Conservation (phyloP, 2,797 vertebrate species). For the Emydoidea blandingii region DNA sequence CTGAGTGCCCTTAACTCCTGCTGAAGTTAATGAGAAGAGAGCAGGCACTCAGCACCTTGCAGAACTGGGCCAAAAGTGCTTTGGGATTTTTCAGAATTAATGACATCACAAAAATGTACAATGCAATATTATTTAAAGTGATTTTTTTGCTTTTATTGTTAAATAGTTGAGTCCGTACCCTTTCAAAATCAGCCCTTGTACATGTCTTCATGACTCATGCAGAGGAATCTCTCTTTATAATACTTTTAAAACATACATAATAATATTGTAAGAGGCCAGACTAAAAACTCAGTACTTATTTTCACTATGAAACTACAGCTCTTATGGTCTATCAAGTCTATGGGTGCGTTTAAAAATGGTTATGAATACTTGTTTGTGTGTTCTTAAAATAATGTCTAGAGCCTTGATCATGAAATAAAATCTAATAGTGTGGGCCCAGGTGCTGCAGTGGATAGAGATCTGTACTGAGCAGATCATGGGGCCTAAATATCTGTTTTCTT, state of each 20-base stretch:
- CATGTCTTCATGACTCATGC: neutral
- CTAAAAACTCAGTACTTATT: neutral
- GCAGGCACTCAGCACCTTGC: neutral
- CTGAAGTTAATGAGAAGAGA: neutral
- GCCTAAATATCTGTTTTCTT: neutral
- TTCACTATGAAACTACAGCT: neutral
- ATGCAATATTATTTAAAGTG: neutral
- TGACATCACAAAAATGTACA: neutral
- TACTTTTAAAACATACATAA: neutral
- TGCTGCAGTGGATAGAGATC: neutral
- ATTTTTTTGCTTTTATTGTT: neutral
- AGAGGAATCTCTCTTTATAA: neutral
- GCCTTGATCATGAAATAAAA: neutral
- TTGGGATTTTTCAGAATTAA: neutral
- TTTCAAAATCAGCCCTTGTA: neutral
- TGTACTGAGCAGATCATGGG: fast-evolving
- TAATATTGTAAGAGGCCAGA: neutral
- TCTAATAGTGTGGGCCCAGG: neutral
- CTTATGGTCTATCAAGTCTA: neutral
- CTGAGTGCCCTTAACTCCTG: neutral
- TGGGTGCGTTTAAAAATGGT: neutral
- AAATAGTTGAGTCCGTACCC: neutral
- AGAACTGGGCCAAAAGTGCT: neutral
- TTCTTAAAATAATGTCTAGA: neutral
- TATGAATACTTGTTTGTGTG: neutral